Evolutionary conservation across 1,140 invertebrate species (phyloP).

Genomic region (Homarus americanus): DNA sequence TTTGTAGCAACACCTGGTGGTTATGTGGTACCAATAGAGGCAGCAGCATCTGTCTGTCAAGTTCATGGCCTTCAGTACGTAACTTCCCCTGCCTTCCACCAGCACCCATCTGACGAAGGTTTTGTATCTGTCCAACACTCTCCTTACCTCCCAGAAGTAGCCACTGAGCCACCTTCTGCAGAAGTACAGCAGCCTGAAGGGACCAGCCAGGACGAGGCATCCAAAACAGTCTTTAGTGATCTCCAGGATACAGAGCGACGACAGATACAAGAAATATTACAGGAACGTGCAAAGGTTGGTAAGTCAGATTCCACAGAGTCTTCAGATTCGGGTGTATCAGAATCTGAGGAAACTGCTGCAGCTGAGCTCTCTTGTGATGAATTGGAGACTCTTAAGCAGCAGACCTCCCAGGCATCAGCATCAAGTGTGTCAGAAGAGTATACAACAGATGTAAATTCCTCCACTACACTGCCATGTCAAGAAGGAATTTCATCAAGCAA

Average conservation of each 20-base stretch:
- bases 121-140: constrained; percentile 73
- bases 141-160: constrained; percentile 64
- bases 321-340: constrained; percentile 67
- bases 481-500: not conserved
- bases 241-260: constrained; percentile 58
- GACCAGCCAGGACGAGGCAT: constrained; percentile 27
- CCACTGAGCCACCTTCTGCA: constrained; percentile 24
- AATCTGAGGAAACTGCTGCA: constrained; percentile 62
- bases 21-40: constrained; percentile 71
- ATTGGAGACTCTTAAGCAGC: constrained; percentile 20
- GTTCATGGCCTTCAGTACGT: constrained; percentile 65
- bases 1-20: constrained; percentile 74
- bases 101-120: constrained; percentile 64
- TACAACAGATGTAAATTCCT: not conserved
- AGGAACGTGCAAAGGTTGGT: constrained; percentile 19
- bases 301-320: constrained; percentile 57
- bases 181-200: constrained; percentile 26
- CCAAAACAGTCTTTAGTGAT: constrained; percentile 62
- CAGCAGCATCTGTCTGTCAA: constrained; percentile 63
- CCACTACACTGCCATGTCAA: constrained; percentile 18
- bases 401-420: not conserved
- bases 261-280: constrained; percentile 70
- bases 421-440: not conserved
- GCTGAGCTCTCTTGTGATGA: constrained; percentile 50
- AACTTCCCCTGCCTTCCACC: constrained; percentile 57